Evolutionary conservation across 1,140 invertebrate species (phyloP).

Genomic region (Thrips palmi): DNA sequence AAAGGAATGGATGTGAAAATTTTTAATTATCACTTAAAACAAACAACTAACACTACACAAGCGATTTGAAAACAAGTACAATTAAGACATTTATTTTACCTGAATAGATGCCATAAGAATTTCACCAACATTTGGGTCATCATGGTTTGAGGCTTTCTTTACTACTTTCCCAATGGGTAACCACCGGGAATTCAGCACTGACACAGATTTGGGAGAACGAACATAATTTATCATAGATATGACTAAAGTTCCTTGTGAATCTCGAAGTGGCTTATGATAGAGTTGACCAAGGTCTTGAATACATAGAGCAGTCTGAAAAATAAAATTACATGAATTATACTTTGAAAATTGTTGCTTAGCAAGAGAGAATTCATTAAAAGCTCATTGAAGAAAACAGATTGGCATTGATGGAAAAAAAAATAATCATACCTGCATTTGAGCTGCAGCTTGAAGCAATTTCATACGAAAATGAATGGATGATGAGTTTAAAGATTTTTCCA

Average conservation of each 20-base stretch:
- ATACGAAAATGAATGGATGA: constrained; percentile 75
- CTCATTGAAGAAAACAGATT: no score
- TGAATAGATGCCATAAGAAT: constrained; percentile 66
- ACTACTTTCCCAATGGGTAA: constrained; percentile 59
- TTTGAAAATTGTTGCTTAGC: background rate
- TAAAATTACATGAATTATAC: constrained; percentile 10
- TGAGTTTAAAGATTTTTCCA: constrained; percentile 82
- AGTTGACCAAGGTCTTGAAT: constrained; percentile 84
- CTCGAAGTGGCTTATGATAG: constrained; percentile 74
- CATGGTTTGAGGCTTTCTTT: constrained; percentile 32
- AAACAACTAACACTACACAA: no score
- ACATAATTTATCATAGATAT: constrained; percentile 71
- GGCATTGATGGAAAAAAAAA: constrained; percentile 1
- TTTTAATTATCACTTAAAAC: no score
- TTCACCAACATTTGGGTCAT: constrained; percentile 61
- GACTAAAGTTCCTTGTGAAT: constrained; percentile 77
- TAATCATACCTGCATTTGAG: constrained; percentile 74
- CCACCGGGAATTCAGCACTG: constrained; percentile 78
- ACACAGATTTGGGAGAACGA: constrained; percentile 63
- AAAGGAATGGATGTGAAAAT: no score
- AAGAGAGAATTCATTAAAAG: background rate
- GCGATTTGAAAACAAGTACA: no score
- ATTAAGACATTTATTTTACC: constrained; percentile 23
- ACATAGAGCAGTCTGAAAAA: constrained; percentile 51
- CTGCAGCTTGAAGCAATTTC: constrained; percentile 76